Evolutionary conservation across 2,113 vertebrate genomes (phyloP).

Genomic region (Chaetodon auriga): DNA sequence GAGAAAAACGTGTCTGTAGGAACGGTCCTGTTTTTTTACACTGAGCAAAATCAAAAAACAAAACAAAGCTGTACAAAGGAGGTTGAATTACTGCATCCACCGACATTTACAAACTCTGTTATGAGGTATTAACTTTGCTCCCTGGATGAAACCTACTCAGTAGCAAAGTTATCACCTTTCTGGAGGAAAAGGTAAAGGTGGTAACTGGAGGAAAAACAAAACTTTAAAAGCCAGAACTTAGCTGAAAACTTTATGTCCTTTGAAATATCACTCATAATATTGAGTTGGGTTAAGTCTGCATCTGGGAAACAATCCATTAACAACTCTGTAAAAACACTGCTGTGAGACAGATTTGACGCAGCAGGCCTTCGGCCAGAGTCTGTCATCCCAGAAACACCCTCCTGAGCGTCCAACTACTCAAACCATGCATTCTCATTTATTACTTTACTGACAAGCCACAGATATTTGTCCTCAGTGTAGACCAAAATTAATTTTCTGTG

Average conservation of each 20-base stretch:
- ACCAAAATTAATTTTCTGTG: slow-evolving; percentile 69
- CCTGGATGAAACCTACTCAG: too few relatives aligned
- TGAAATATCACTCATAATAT: slow-evolving; percentile 51
- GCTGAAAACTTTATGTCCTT: slow-evolving; percentile 49
- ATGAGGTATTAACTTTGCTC: too few relatives aligned
- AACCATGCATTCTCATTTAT: slow-evolving; percentile 61
- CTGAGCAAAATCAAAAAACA: slow-evolving; percentile 62
- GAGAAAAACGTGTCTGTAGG: neutral
- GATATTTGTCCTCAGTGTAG: slow-evolving; percentile 50
- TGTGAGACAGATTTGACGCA: slow-evolving; percentile 69
- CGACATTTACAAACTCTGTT: too few relatives aligned
- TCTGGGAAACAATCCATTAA: slow-evolving; percentile 64
- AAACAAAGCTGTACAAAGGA: slow-evolving; percentile 44
- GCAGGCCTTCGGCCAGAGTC: slow-evolving; percentile 56
- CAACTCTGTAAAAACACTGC: slow-evolving; percentile 37
- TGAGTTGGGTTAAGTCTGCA: slow-evolving; percentile 29
- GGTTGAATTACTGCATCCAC: slow-evolving; percentile 51
- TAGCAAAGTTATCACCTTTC: too few relatives aligned
- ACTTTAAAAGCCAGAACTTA: slow-evolving; percentile 45
- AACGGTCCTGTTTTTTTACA: slow-evolving; percentile 25
- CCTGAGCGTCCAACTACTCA: slow-evolving; percentile 44
- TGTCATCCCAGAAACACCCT: slow-evolving; percentile 41
- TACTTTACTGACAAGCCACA: slow-evolving; percentile 60
- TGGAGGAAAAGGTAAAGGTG: too few relatives aligned
- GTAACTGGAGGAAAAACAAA: slow-evolving; percentile 16